phyloP scores from a whole-genome alignment of 2,113 vertebrate genomes.

The Ciconia maguari region DNA sequence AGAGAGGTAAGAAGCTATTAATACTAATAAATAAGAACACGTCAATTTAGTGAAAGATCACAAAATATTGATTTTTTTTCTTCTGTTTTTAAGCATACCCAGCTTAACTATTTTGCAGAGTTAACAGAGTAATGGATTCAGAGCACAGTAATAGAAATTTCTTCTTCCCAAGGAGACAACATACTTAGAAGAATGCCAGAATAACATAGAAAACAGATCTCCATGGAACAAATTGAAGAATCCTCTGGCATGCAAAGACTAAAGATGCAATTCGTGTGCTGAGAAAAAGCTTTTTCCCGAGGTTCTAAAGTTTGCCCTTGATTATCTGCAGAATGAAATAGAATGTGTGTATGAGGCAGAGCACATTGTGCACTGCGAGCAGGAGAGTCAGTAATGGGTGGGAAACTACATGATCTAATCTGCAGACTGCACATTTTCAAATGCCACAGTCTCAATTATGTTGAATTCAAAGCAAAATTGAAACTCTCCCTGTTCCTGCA shows the following conservation, averaged over 20 bases:
- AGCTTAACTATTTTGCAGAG: constrained; percentile 18
- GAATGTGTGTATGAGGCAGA: constrained; percentile 42
- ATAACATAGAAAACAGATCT: constrained; percentile 64
- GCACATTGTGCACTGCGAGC: not conserved
- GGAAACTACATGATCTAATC: constrained; percentile 64
- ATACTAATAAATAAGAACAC: constrained; percentile 11
- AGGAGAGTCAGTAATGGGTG: constrained; percentile 54
- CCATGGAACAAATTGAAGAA: constrained; percentile 69
- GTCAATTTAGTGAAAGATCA: not conserved
- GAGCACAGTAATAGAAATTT: constrained; percentile 56
- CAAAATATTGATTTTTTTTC: not conserved
- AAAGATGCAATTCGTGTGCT: constrained; percentile 62
- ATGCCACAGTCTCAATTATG: constrained; percentile 58
- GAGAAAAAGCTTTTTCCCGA: constrained; percentile 66
- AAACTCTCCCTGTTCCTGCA: constrained; percentile 38
- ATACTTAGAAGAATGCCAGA: constrained; percentile 56
- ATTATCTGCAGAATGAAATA: constrained; percentile 70
- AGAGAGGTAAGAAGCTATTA: constrained; percentile 5
- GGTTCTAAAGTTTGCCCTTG: constrained; percentile 72
- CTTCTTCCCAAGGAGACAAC: constrained; percentile 55
- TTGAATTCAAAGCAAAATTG: constrained; percentile 56
- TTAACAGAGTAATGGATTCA: constrained; percentile 60
- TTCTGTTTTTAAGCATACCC: constrained; percentile 35
- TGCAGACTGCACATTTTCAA: constrained; percentile 63
- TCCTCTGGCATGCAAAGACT: constrained; percentile 65